These are phyloP conservation scores for Papilio machaon DNA, from an alignment of 1,140 invertebrate genomes.

Conservation along the genomic window DNA sequence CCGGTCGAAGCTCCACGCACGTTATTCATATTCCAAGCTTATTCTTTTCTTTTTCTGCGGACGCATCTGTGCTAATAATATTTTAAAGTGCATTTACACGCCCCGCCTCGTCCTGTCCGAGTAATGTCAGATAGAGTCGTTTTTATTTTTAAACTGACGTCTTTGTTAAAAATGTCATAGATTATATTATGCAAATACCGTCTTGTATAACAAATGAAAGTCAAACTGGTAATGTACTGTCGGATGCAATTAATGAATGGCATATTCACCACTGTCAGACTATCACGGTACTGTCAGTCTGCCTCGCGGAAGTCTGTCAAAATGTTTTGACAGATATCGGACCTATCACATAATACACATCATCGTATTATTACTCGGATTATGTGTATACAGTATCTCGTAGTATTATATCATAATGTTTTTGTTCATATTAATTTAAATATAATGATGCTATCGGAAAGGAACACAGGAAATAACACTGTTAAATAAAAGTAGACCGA, in stretches of 20 bases:
- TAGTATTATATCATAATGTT: conserved; percentile 33
- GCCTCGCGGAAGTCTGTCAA: conserved; percentile 63
- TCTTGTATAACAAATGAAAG: conserved; percentile 74
- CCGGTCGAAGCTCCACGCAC: conserved; percentile 34
- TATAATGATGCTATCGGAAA: conserved; percentile 10
- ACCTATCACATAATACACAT: conserved; percentile 43
- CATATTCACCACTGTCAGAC: conserved; percentile 56
- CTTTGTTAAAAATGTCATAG: conserved; percentile 37
- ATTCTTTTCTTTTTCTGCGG: conserved; percentile 23
- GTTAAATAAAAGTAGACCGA: background rate
- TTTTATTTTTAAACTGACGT: conserved; percentile 29
- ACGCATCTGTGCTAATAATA: conserved; percentile 34
- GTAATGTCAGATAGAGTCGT: background rate
- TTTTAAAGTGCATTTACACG: conserved; percentile 37
- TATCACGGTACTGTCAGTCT: conserved; percentile 57
- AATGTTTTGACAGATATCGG: conserved; percentile 69
- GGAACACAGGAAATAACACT: background rate
- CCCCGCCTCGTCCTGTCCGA: conserved; percentile 9
- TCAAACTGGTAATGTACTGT: conserved; percentile 58
- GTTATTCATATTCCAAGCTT: conserved; percentile 35
- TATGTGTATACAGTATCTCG: conserved; percentile 25
- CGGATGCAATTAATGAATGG: conserved; percentile 67
- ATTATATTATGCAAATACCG: conserved; percentile 59
- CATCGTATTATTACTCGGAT: conserved; percentile 35
- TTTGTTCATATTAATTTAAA: conserved; percentile 17